Evolutionary conservation across 2,113 vertebrate genomes (phyloP), one percentile per base, ranked within the genome.

Genomic region (Helogale parvula): DNA sequence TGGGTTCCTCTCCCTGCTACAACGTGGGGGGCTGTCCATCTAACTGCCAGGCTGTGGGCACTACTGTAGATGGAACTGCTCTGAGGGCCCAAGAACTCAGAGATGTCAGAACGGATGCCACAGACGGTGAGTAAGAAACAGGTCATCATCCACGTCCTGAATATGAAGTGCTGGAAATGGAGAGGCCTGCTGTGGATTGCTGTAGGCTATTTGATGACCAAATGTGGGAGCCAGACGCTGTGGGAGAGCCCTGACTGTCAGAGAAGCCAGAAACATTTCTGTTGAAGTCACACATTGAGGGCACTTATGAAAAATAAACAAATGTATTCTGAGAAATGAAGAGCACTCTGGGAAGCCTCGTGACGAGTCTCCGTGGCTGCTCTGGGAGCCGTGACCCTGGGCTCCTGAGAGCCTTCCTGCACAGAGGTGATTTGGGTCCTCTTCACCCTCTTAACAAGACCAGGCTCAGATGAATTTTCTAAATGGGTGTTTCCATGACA

Each of bases 401-500:
- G 0, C 52, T 76, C 74, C 82, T 3, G 15, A 9, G 66, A 41
- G 47, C 50, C 15, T 66, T 72, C 4, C 3, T 5, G 11, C 60
- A 29, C 89, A 33, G 17, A 83, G 74, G 79, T 12, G 14, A 45
- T 38, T 21, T 92, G 47, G 3, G 38, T 93, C 50, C 87, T 60
- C 2, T 74, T 90, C 23, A 0, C 74, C 72, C 87, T 81, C 68
- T 93, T 74, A 47, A 72, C 63, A 60, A 92, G 23, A 65, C 76
- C 69, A 38, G 35, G 50, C 47, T 84, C 74, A 54, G 65, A 95
- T 47, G 87, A 72, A 96, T 85, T 47, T 45, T 52, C 90, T 76
- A 72, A 95, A 94, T 29, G 47, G 9, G 38, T 21, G 84, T 98
- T 88, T 92, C 97, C 95, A 77, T 97, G 96, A 90, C 97, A 97